A percentile compares a stretch with the other conserved stretches of the same genome.
Conservation (phyloP, 2,797 vertebrate genomes). For the Propithecus deckenii region DNA sequence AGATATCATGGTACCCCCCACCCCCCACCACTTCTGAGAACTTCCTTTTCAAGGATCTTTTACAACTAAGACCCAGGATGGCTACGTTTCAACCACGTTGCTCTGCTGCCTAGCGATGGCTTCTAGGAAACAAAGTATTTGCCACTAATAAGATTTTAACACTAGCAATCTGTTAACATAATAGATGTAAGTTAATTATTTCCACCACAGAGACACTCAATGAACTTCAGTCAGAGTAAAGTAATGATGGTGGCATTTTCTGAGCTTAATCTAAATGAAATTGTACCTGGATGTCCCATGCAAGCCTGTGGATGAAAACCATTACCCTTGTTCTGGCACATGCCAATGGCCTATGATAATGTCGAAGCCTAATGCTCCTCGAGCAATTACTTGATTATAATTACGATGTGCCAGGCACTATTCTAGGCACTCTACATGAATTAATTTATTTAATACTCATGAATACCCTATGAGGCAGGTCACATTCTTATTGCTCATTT, state of each 20-base stretch:
- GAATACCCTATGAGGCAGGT: neutral
- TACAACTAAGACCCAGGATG: neutral
- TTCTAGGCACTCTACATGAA: neutral
- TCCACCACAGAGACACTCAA: slow-evolving; percentile 58
- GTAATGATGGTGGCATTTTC: slow-evolving; percentile 69
- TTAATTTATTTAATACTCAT: neutral
- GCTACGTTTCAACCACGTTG: neutral
- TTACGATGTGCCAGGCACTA: no score
- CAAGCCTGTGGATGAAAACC: slow-evolving; percentile 61
- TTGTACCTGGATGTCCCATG: slow-evolving; percentile 70
- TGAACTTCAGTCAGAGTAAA: slow-evolving; percentile 67
- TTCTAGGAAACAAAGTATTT: slow-evolving; percentile 72
- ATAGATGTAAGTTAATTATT: slow-evolving; percentile 70
- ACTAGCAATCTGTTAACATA: slow-evolving; percentile 66
- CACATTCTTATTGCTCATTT: neutral
- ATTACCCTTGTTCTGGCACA: slow-evolving; percentile 21
- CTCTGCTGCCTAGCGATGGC: neutral
- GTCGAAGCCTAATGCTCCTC: neutral
- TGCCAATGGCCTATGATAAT: slow-evolving; percentile 61
- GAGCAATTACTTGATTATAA: neutral
- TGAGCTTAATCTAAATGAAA: slow-evolving; percentile 66
- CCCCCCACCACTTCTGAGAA: neutral
- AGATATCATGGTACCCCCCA: fast-evolving
- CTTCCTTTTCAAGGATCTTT: neutral
- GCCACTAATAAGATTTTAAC: slow-evolving; percentile 57